These are phyloP conservation scores for Hypolimnas misippus DNA, from an alignment of 2,888 invertebrate species.

Conservation along the genomic window DNA sequence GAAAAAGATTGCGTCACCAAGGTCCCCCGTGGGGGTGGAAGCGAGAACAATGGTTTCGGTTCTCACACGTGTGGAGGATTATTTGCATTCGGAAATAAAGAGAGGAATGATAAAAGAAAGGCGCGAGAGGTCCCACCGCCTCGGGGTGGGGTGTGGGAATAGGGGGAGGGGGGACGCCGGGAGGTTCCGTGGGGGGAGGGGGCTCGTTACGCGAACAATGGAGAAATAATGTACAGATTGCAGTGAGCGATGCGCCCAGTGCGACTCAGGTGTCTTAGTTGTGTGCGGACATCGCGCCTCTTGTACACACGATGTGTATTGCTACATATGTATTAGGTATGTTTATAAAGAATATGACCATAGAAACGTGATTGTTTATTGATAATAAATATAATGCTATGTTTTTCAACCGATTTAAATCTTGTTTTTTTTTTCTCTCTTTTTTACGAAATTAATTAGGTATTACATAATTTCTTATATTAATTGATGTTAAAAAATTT, in stretches of 20 bases:
- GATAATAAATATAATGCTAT: not conserved
- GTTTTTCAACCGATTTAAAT: not conserved
- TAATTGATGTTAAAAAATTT: too few relatives aligned
- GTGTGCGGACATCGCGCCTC: conserved; percentile 72
- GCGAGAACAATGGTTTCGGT: conserved; percentile 85
- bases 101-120: conserved; percentile 85
- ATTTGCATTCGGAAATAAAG: conserved; percentile 85
- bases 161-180: conserved; percentile 56
- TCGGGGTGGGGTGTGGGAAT: conserved; percentile 81
- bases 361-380: not conserved
- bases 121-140: conserved; percentile 83
- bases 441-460: too few relatives aligned
- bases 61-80: conserved; percentile 85
- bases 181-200: conserved; percentile 61
- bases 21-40: conserved; percentile 76
- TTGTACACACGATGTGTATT: conserved; percentile 29
- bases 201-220: conserved; percentile 84
- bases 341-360: conserved; percentile 1
- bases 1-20: conserved; percentile 83
- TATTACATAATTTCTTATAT: too few relatives aligned
- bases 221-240: conserved; percentile 85
- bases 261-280: conserved; percentile 81
- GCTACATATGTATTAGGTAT: conserved; percentile 6
- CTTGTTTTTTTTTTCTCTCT: too few relatives aligned
- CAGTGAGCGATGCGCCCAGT: conserved; percentile 84